Conservation (phyloP, 92 coral and sea anemone genomes). For the Diadumene lineata region DNA sequence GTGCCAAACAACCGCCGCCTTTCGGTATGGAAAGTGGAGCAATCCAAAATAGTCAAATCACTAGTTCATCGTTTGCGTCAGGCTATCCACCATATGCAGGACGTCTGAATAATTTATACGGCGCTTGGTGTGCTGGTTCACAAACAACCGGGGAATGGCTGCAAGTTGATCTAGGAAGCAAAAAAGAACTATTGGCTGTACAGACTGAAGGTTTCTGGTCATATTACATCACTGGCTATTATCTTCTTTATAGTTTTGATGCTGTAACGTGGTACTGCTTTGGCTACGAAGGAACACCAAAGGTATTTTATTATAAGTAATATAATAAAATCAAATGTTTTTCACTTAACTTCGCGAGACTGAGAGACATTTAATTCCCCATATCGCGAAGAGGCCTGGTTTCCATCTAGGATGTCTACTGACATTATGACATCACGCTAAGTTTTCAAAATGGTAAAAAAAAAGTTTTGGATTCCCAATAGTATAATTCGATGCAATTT, state of each 20-base stretch:
- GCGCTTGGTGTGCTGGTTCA: conserved; percentile 67
- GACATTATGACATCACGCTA: too few species aligned
- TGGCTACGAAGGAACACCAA: conserved; percentile 51
- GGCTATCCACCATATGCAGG: conserved; percentile 44
- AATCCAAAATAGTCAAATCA: conserved; percentile 31
- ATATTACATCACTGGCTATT: conserved; percentile 58
- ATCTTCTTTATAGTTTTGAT: conserved; percentile 64
- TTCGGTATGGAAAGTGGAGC: conserved; percentile 47
- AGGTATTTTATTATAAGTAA: conserved; percentile 53
- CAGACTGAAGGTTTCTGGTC: conserved; percentile 66
- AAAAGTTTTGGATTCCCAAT: too few species aligned
- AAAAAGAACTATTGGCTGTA: conserved; percentile 56
- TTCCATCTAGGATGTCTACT: too few species aligned
- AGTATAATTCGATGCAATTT: too few species aligned
- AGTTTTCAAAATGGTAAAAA: too few species aligned
- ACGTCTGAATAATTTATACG: conserved; percentile 29
- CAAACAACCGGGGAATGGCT: conserved; percentile 61
- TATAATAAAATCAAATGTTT: too few species aligned
- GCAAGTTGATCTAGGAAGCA: conserved; percentile 59
- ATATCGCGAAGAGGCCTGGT: too few species aligned
- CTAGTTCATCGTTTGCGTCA: conserved; percentile 44
- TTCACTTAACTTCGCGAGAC: background rate
- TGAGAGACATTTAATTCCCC: too few species aligned
- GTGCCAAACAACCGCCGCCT: conserved; percentile 43
- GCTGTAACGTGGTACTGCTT: conserved; percentile 72